These are phyloP conservation scores for Colius striatus DNA, from an alignment of 2,113 vertebrate genomes.

Conservation along the genomic window DNA sequence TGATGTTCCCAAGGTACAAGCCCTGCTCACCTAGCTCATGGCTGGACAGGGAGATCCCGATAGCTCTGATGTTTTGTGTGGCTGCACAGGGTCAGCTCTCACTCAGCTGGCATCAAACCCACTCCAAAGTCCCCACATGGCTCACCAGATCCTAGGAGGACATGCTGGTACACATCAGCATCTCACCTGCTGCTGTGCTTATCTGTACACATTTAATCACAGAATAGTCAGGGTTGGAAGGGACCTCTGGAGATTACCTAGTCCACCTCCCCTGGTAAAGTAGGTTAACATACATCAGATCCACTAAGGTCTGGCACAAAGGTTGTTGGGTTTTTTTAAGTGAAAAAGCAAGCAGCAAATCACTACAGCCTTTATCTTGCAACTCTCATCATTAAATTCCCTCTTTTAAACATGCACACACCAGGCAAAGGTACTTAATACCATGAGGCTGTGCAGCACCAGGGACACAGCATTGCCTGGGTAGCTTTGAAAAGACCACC, in stretches of 20 bases:
- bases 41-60: not conserved
- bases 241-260: too few relatives aligned
- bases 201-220: not conserved
- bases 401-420: not conserved
- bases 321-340: fast-evolving
- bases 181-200: not conserved
- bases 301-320: not conserved
- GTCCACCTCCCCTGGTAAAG: too few relatives aligned
- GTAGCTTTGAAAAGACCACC: not conserved
- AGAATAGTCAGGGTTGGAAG: too few relatives aligned
- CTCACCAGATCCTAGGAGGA: not conserved
- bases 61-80: not conserved
- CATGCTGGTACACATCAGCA: not conserved
- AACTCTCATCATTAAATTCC: not conserved
- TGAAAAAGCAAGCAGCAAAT: not conserved
- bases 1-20: not conserved
- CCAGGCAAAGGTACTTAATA: not conserved
- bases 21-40: not conserved
- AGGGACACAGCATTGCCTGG: not conserved
- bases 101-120: not conserved
- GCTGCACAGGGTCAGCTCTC: not conserved
- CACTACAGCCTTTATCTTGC: not conserved
- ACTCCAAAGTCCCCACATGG: fast-evolving
- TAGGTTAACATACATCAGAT: too few relatives aligned
- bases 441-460: fast-evolving